Evolutionary conservation across 2,113 vertebrate genomes (phyloP).

Genomic region (Porphyrio hochstetteri): DNA sequence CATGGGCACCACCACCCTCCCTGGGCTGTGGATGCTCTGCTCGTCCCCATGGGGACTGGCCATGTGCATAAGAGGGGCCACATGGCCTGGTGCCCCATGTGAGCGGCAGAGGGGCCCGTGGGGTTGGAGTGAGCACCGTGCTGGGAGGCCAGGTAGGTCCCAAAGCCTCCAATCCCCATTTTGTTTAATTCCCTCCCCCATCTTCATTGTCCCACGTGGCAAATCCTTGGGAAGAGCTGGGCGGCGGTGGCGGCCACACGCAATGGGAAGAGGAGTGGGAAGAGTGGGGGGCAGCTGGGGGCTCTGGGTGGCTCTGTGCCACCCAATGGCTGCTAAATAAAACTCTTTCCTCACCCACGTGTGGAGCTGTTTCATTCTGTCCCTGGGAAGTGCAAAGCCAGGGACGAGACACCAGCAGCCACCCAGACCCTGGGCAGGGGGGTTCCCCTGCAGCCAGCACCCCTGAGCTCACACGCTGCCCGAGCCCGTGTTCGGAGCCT

Average conservation of each 20-base stretch:
- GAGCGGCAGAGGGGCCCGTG: accelerated
- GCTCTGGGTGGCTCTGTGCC: neutral
- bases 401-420: neutral
- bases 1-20: neutral
- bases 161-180: neutral
- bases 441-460: neutral
- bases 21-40: neutral
- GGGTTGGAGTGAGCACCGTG: accelerated
- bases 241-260: accelerated
- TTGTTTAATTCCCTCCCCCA: accelerated
- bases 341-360: neutral
- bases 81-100: accelerated
- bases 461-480: accelerated
- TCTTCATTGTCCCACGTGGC: accelerated
- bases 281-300: accelerated
- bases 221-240: neutral
- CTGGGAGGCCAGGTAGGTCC: neutral
- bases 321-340: conserved; percentile 1
- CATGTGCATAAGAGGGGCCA: neutral
- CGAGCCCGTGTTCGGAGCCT: neutral
- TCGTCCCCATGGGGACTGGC: accelerated
- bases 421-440: accelerated
- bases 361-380: neutral
- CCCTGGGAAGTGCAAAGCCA: neutral
- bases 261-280: accelerated